Conservation (phyloP, 2,113 vertebrate species). For the Prinia subflava region DNA sequence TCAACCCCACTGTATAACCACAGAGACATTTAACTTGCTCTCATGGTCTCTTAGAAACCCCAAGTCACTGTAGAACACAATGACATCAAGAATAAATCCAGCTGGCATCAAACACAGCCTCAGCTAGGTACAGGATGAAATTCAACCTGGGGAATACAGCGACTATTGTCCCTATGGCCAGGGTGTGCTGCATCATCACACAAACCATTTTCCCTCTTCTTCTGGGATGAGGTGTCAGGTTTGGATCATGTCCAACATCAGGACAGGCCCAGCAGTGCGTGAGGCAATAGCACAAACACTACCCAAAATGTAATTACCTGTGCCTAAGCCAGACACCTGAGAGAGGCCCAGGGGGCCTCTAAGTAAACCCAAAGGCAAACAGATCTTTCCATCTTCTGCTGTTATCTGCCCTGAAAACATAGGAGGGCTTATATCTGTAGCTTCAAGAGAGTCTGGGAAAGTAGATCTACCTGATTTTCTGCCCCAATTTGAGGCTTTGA, state of each 20-base stretch:
- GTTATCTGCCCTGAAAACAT: background rate
- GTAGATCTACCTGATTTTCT: background rate
- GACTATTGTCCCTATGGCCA: rapidly evolving
- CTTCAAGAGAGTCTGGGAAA: background rate
- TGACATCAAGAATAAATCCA: background rate
- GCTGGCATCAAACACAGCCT: background rate
- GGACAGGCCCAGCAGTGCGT: background rate
- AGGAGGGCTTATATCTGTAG: background rate
- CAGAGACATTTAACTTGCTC: background rate
- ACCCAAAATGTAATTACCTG: background rate
- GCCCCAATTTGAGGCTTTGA: background rate
- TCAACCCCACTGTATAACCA: background rate
- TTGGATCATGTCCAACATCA: background rate
- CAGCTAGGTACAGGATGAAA: background rate
- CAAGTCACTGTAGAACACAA: background rate
- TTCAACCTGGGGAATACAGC: background rate
- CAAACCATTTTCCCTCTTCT: background rate
- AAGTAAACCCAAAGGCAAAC: background rate
- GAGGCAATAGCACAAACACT: background rate
- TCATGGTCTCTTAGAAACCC: rapidly evolving
- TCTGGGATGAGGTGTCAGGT: background rate
- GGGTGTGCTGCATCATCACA: background rate
- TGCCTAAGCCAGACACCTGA: background rate
- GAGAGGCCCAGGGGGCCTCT: rapidly evolving
- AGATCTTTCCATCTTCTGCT: background rate